Base-by-base conservation (phyloP, 2,113 vertebrate species). In the Cyprinodon brontotheroides region DNA sequence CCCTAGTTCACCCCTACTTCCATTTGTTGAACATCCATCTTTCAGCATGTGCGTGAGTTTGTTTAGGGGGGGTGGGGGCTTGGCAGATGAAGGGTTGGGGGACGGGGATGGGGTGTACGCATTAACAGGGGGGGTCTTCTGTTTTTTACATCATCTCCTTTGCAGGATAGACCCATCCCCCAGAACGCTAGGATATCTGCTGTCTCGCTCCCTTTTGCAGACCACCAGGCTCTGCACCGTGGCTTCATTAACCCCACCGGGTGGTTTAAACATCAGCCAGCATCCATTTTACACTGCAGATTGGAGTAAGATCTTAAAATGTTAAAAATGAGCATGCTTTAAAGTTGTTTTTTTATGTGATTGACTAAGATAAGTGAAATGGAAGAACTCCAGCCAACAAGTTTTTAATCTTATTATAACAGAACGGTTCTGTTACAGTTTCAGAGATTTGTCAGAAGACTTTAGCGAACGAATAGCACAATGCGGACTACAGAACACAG, bases 1-100 rank as follows among this genome's bases (percentile, higher is more conserved):
- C 76, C 85, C 79, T 90, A 84, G 70, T 81, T 91, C 87, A 90
- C 83, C 86, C 85, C 87, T 88, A 82, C 89, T 84, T 92, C 87
- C 83, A 92, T 94, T 93, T 92, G 90, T 85, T 89, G 87, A 86
- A 91, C 91, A 89, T 93, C 88, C 89, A 89, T 92, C 90, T 93
- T 91, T 90, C 87, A 89, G 85, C 83, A 87, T 89, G 90, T 91
- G 86, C 86, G 89, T 80, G 80, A 85, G 86, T 91, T 93, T 92
- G 85, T 91, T 90, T 88, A 83, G 86, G 87, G 89, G 89, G 60
- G 50, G 29, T 29, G 79, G 87, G 80, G 75, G 81, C 73, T 59
- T 7, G 45, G 76, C 36, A 67, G 71, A 73, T 74, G 74, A 50
- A 37, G 67, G 60, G 72, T 61, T 61, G 78, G 64, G 67, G 66